A percentile compares a stretch with the other conserved stretches of the same genome.
Conservation (phyloP, 2,797 vertebrate genomes). For the Harpagifer antarcticus region DNA sequence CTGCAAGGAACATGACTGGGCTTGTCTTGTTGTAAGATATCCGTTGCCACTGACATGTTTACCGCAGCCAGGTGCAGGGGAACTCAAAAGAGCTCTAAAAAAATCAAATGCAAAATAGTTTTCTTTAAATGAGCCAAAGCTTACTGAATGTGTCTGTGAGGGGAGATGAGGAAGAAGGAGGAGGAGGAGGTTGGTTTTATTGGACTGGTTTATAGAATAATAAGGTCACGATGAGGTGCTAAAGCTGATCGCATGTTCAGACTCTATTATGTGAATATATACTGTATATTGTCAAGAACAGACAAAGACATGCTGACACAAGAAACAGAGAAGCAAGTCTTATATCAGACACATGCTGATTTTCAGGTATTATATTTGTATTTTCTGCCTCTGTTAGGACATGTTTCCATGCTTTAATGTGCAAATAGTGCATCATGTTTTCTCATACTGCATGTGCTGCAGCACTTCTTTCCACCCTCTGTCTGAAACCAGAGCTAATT, state of each 20-base stretch:
- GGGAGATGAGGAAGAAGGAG: not conserved
- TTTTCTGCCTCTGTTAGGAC: too few species aligned
- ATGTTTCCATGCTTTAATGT: too few species aligned
- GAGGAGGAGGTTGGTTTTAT: constrained; percentile 42
- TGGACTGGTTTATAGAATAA: constrained; percentile 66
- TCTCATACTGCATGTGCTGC: too few species aligned
- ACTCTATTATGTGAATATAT: constrained; percentile 4
- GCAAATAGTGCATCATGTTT: too few species aligned
- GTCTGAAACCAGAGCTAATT: too few species aligned
- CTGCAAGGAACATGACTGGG: constrained; percentile 17
- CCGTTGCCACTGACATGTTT: constrained; percentile 12
- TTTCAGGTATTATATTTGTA: too few species aligned
- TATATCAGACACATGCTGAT: not conserved
- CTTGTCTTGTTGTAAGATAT: constrained; percentile 27
- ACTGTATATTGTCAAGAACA: not conserved
- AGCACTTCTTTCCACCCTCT: too few species aligned
- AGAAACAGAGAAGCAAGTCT: not conserved
- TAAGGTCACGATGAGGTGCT: constrained; percentile 66
- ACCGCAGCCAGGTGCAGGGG: constrained; percentile 10
- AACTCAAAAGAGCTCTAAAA: constrained; percentile 13
- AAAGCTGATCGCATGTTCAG: constrained; percentile 35
- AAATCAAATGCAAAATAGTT: constrained; percentile 19
- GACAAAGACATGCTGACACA: not conserved
- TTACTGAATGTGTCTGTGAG: constrained; percentile 19
- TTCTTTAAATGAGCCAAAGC: constrained; percentile 14